A percentile compares a stretch with the other conserved stretches of the same genome.
These are phyloP conservation scores for Takifugu ocellatus DNA, from an alignment of 2,797 vertebrate genomes.

Conservation along the genomic window DNA sequence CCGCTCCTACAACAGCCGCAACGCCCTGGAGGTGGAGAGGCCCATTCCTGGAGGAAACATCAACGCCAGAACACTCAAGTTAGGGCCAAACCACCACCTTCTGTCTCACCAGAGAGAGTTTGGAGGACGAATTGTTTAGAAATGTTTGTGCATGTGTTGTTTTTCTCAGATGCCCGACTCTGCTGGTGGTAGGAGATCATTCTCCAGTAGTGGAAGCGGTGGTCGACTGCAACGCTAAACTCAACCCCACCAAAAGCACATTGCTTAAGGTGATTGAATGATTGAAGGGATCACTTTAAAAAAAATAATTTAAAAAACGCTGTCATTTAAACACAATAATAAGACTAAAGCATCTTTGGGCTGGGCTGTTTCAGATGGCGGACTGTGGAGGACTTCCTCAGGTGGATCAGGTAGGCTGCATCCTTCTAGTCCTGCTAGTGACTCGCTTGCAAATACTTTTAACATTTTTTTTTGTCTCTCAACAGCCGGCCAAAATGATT, in stretches of 20 bases:
- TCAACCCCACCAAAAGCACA: slow-evolving; percentile 92
- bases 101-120: background rate
- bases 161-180: slow-evolving; percentile 80
- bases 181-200: slow-evolving; percentile 89
- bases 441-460: background rate
- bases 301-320: background rate
- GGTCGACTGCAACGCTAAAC: slow-evolving; percentile 92
- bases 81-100: slow-evolving; percentile 52
- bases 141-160: background rate
- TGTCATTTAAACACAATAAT: background rate
- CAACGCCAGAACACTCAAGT: slow-evolving; percentile 83
- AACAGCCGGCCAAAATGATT: slow-evolving; percentile 88
- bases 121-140: background rate
- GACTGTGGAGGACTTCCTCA: slow-evolving; percentile 95
- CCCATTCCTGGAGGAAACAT: slow-evolving; percentile 77
- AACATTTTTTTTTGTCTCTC: slow-evolving; percentile 8
- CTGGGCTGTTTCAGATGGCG: slow-evolving; percentile 82
- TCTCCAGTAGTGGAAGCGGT: slow-evolving; percentile 90
- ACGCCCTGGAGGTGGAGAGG: slow-evolving; percentile 86
- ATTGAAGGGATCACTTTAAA: background rate
- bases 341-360: background rate
- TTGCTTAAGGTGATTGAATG: slow-evolving; percentile 84
- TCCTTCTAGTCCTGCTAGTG: background rate
- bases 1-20: slow-evolving; percentile 87
- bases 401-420: slow-evolving; percentile 86